Evolutionary conservation across 2,797 vertebrate species (phyloP).

Genomic region (Hyperoplus immaculatus): DNA sequence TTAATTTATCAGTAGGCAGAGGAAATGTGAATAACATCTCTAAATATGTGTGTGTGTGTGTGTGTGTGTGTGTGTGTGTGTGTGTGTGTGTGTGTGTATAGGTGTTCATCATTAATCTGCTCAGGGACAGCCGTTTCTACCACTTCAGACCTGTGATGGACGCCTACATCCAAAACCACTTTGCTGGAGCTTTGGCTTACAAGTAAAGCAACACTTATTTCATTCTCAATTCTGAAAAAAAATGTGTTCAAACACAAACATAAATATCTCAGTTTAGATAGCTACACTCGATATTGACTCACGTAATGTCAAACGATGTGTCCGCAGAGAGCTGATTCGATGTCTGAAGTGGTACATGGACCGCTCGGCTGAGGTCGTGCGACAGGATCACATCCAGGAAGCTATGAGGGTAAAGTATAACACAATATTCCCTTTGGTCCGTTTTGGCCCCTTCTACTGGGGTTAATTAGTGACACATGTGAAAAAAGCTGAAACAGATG

Average conservation of each 20-base stretch:
- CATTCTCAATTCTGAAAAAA: neutral
- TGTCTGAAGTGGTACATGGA: slow-evolving; percentile 99
- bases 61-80: slow-evolving; percentile 40
- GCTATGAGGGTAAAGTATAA: slow-evolving; percentile 92
- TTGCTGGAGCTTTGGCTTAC: slow-evolving; percentile 97
- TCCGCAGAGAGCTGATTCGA: slow-evolving; percentile 93
- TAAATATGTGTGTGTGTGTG: neutral
- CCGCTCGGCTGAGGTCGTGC: slow-evolving; percentile 95
- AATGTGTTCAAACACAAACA: neutral
- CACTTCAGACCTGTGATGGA: slow-evolving; percentile 99
- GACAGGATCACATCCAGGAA: slow-evolving; percentile 99
- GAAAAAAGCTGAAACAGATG: slow-evolving; percentile 42
- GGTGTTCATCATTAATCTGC: slow-evolving; percentile 99
- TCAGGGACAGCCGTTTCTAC: slow-evolving; percentile 98
- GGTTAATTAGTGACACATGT: slow-evolving; percentile 45
- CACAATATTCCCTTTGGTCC: slow-evolving; percentile 22
- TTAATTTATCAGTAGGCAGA: slow-evolving; percentile 14
- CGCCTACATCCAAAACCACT: slow-evolving; percentile 98
- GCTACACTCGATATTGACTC: neutral
- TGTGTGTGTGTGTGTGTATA: slow-evolving; percentile 68
- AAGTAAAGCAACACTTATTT: slow-evolving; percentile 85
- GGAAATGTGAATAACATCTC: slow-evolving; percentile 2
- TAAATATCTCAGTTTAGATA: neutral
- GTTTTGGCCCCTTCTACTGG: slow-evolving; percentile 31
- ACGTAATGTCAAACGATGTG: slow-evolving; percentile 4